Conservation (phyloP, 2,888 invertebrate genomes). For the Heliconius charithonia region DNA sequence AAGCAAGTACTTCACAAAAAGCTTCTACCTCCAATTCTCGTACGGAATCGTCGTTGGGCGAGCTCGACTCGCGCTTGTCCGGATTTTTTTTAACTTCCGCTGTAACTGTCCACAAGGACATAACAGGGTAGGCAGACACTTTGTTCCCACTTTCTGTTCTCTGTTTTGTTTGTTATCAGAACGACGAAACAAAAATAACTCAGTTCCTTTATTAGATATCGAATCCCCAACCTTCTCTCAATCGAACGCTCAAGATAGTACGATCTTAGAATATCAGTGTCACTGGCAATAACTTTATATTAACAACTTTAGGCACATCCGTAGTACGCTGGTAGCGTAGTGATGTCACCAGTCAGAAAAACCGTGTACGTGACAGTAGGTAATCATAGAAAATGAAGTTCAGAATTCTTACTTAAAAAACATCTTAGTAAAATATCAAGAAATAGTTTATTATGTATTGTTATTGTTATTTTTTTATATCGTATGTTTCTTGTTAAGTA, state of each 20-base stretch:
- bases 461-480: background rate
- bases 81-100: too few species aligned
- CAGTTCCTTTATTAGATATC: too few species aligned
- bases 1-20: too few species aligned
- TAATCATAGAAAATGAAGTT: slow-evolving; percentile 1
- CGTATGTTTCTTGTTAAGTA: background rate
- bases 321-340: too few species aligned
- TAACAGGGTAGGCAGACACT: too few species aligned
- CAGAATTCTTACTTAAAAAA: slow-evolving; percentile 1
- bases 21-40: too few species aligned
- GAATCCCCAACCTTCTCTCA: too few species aligned
- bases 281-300: background rate
- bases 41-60: too few species aligned
- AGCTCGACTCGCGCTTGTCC: too few species aligned
- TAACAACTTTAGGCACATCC: background rate
- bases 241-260: too few species aligned
- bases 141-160: too few species aligned
- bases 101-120: too few species aligned
- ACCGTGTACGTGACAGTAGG: background rate
- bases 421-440: background rate
- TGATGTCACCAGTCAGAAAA: slow-evolving; percentile 6
- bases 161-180: background rate
- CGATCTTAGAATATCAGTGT: background rate
- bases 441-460: background rate
- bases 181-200: background rate